Evolutionary conservation across 2,113 vertebrate species (phyloP).

Genomic region (Origma solitaria): DNA sequence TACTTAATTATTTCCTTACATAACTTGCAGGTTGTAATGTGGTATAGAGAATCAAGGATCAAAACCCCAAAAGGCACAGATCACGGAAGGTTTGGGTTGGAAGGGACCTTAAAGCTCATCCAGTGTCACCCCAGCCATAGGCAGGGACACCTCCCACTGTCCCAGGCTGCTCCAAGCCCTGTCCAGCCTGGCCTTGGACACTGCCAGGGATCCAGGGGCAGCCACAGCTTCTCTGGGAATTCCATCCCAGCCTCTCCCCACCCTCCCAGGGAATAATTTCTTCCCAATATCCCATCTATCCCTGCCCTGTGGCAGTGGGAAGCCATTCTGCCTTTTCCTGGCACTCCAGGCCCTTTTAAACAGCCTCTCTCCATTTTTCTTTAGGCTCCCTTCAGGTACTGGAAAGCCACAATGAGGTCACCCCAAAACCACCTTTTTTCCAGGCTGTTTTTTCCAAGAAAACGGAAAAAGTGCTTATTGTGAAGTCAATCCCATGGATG

Average conservation of each 20-base stretch:
- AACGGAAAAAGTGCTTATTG: neutral
- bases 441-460: neutral
- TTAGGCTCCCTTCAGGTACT: neutral
- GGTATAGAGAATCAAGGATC: neutral
- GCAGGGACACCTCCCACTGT: neutral
- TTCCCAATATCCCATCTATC: fast-evolving
- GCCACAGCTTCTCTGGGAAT: neutral
- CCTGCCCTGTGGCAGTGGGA: fast-evolving
- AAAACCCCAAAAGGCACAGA: neutral
- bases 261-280: neutral
- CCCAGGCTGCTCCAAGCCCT: neutral
- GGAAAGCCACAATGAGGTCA: neutral
- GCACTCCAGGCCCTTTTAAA: neutral
- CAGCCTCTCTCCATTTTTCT: neutral
- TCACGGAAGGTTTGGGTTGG: neutral
- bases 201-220: neutral
- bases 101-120: neutral
- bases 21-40: neutral
- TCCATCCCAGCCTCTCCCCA: neutral
- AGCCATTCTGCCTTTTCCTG: neutral
- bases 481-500: fast-evolving
- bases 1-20: neutral
- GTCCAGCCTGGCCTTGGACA: neutral
- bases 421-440: neutral
- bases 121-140: neutral